Conservation (phyloP, 2,888 invertebrate genomes). For the Invenusta paracnida region DNA sequence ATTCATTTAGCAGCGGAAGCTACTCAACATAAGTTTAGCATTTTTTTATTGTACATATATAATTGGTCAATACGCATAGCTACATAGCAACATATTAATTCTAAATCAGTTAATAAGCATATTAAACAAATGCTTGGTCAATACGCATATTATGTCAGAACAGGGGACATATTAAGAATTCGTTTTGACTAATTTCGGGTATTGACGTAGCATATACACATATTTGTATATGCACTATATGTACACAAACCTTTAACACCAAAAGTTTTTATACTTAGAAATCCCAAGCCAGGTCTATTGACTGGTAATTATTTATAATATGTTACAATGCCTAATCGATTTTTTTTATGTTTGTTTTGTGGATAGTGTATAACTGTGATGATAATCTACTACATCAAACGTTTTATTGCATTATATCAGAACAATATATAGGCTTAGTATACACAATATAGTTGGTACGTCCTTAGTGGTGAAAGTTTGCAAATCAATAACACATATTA, state of each 20-base stretch:
- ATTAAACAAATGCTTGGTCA: neutral
- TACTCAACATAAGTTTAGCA: neutral
- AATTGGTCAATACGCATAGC: neutral
- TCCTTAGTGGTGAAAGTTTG: neutral
- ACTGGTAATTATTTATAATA: neutral
- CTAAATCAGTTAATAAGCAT: too few relatives aligned
- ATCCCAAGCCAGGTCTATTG: neutral
- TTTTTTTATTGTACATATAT: neutral
- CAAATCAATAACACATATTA: too few relatives aligned
- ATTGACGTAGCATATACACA: neutral
- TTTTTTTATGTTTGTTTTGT: neutral
- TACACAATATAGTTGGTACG: neutral
- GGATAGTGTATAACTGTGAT: neutral
- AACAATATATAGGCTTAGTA: neutral
- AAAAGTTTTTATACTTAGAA: too few relatives aligned
- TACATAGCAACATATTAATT: too few relatives aligned
- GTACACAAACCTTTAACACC: too few relatives aligned
- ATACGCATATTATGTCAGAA: neutral
- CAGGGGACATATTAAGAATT: neutral
- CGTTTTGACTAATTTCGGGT: neutral
- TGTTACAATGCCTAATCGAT: neutral
- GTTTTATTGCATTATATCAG: neutral
- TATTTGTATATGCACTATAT: too few relatives aligned
- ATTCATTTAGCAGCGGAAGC: too few relatives aligned
- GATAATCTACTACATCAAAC: neutral